Evolutionary conservation across 2,888 invertebrate genomes (phyloP), one percentile per base, ranked within the genome.

Genomic region (Anorthoa munda): DNA sequence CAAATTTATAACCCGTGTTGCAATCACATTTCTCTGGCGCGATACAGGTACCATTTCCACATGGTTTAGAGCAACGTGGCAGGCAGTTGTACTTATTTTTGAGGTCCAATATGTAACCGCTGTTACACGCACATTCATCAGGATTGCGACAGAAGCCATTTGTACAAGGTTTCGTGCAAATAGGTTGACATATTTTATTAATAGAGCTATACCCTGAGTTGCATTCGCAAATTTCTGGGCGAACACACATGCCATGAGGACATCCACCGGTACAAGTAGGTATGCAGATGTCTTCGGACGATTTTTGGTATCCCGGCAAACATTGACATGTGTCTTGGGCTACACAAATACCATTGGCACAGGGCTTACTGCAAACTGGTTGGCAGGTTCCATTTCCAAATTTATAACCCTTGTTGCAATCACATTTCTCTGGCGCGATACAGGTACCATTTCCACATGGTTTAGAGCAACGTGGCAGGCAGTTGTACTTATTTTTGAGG

Each of bases 141-240:
- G 85, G 85, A 2, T 60, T 71, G 1, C 75, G 50, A 3, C 83
- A 83, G 0, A 26, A 72, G 0, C 79, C 75, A 26, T 79, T 77
- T 0, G 60, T 0, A 48, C 82, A 83, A 0, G 59, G 21, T 21
- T 65, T 61, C 0, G 46, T n/a, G 50, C 82, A 82, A 53, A 76
- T 48, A 0, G 82, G 81, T 66, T 71, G 61, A n/a, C 82, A 82
- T 17, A 4, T 46, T n/a, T 31, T 59, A 21, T 59, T 63, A 0
- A 0, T 4, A 13, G 26, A 50, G 2, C 23, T 50, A n/a, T 45
- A 82, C 21, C 82, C 82, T 5, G 23, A 12, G 45, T 72, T 13
- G n/a, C 82, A 81, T 4, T 4, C 17, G 2, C 82, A 82, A 2
- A 31, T 75, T 17, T 77, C 74, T 17, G 82, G 76, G 0, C 13